phyloP scores from a whole-genome alignment of 2,113 vertebrate genomes.

The Donacobius atricapilla region DNA sequence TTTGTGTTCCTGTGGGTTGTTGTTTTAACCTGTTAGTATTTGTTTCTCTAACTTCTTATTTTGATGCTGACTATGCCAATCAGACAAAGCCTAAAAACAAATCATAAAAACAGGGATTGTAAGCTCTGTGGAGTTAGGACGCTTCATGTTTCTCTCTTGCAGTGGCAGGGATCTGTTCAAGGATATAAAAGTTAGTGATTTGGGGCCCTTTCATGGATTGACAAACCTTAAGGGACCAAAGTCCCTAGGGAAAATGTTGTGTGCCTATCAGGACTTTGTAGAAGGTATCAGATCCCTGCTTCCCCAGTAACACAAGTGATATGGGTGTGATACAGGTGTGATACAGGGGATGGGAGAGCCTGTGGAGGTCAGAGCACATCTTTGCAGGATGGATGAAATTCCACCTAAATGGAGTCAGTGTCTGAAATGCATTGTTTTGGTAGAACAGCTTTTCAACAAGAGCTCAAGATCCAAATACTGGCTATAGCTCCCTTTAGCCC shows the following conservation, averaged over 20 bases:
- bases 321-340: not conserved
- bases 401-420: not conserved
- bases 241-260: not conserved
- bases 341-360: not conserved
- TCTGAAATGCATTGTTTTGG: not conserved
- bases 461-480: not conserved
- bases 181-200: not conserved
- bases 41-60: constrained; percentile 36
- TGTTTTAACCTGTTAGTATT: constrained; percentile 28
- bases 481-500: not conserved
- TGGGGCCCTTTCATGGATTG: not conserved
- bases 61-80: not conserved
- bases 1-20: constrained; percentile 9
- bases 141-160: not conserved
- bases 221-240: not conserved
- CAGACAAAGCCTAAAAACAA: not conserved
- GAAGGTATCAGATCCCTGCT: not conserved
- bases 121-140: not conserved
- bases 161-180: not conserved
- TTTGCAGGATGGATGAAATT: not conserved
- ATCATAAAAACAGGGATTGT: not conserved
- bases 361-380: not conserved
- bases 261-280: not conserved
- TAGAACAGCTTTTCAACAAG: not conserved
- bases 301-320: fast-evolving